phyloP scores from a whole-genome alignment of 2,888 invertebrate genomes.

The Pseudanteris insignis region DNA sequence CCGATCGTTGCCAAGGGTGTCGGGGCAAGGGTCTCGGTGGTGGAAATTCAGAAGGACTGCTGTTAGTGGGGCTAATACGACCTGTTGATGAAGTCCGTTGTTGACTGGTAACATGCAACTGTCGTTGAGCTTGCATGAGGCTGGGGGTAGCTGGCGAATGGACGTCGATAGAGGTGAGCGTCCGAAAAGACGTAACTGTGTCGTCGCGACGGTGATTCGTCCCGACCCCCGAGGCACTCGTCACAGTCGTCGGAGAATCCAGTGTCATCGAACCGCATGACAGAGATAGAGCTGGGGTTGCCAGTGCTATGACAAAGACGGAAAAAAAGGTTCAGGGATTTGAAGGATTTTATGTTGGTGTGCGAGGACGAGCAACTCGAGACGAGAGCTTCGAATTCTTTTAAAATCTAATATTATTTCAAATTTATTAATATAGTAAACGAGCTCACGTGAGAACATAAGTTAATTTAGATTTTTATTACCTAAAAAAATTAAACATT shows the following conservation, averaged over 20 bases:
- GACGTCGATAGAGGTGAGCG: slow-evolving; percentile 70
- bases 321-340: slow-evolving; percentile 4
- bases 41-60: slow-evolving; percentile 65
- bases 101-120: slow-evolving; percentile 55
- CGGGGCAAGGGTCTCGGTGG: slow-evolving; percentile 65
- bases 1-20: slow-evolving; percentile 79
- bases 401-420: neutral
- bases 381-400: neutral
- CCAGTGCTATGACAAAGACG: slow-evolving; percentile 56
- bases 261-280: slow-evolving; percentile 74
- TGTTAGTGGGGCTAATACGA: slow-evolving; percentile 68
- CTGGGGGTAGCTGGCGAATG: slow-evolving; percentile 69
- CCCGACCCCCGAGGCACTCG: slow-evolving; percentile 67
- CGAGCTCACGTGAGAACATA: too few relatives aligned
- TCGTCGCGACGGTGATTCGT: slow-evolving; percentile 73
- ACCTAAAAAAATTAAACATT: too few relatives aligned
- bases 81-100: slow-evolving; percentile 65
- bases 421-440: neutral
- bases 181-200: slow-evolving; percentile 72
- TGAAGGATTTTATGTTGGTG: neutral
- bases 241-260: slow-evolving; percentile 86
- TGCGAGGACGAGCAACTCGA: neutral
- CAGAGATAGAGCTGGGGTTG: slow-evolving; percentile 69
- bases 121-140: slow-evolving; percentile 64
- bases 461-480: too few relatives aligned